These are phyloP conservation scores for Sapajus apella DNA, from an alignment of 2,113 vertebrate species.

Conservation along the genomic window DNA sequence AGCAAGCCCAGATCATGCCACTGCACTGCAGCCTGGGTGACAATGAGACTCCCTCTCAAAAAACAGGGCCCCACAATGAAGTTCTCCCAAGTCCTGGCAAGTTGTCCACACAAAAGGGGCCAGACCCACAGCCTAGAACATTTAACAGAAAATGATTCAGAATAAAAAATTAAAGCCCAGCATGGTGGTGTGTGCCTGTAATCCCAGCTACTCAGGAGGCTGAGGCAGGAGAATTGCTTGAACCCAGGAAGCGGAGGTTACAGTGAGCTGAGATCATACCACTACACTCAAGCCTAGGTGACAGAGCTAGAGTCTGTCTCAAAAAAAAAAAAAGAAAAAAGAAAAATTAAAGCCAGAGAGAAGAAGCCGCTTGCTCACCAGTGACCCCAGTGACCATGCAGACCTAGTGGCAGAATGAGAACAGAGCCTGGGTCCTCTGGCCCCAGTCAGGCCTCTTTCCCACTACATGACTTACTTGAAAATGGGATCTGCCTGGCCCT, in stretches of 20 bases:
- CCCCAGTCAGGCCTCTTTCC: background rate
- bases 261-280: no score
- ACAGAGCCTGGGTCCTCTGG: background rate
- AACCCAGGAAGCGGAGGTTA: no score
- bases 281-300: no score
- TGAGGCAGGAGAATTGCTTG: no score
- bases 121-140: background rate
- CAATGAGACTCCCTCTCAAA: no score
- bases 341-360: background rate
- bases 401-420: background rate
- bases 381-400: background rate
- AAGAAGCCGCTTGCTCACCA: background rate
- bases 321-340: no score
- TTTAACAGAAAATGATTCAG: background rate
- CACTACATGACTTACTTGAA: rapidly evolving
- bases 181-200: no score
- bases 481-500: background rate
- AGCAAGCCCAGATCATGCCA: no score
- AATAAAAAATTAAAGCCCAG: background rate
- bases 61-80: no score
- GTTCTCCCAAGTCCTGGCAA: background rate
- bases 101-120: background rate
- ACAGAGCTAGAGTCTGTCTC: no score
- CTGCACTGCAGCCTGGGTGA: no score
- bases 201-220: no score